These are phyloP conservation scores for Silurus glanis DNA, from an alignment of 2,113 vertebrate species.

Conservation along the genomic window DNA sequence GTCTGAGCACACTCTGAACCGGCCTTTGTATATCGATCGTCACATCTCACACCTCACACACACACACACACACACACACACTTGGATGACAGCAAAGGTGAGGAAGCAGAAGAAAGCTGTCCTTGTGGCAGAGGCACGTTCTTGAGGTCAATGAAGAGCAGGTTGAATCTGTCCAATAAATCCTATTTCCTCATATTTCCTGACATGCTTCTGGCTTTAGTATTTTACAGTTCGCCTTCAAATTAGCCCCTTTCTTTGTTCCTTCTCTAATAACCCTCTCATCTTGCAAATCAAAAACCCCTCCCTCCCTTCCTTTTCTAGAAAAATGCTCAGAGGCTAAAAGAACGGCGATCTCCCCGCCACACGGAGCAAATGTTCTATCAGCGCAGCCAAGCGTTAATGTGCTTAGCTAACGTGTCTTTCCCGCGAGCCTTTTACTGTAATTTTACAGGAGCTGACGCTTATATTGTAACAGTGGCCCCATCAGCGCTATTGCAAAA, in stretches of 20 bases:
- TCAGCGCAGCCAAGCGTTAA: slow-evolving; percentile 22
- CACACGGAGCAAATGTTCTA: slow-evolving; percentile 22
- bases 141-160: slow-evolving; percentile 46
- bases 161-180: not conserved
- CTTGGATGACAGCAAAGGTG: slow-evolving; percentile 34
- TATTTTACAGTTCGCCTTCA: slow-evolving; percentile 8
- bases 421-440: slow-evolving; percentile 45
- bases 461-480: slow-evolving; percentile 44
- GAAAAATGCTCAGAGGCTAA: not conserved
- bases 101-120: slow-evolving; percentile 28
- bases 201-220: slow-evolving; percentile 19
- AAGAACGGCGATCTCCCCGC: not conserved
- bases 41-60: slow-evolving; percentile 42
- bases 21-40: slow-evolving; percentile 34
- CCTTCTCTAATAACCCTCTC: slow-evolving; percentile 30
- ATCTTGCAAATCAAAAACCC: slow-evolving; percentile 30
- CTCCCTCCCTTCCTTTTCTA: not conserved
- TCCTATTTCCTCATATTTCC: not conserved
- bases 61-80: slow-evolving; percentile 17
- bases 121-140: slow-evolving; percentile 40
- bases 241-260: slow-evolving; percentile 11
- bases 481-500: slow-evolving; percentile 30
- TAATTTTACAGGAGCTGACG: slow-evolving; percentile 43
- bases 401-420: slow-evolving; percentile 40
- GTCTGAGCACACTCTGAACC: slow-evolving; percentile 62